Evolutionary conservation across 2,113 vertebrate genomes (phyloP), one percentile per base, ranked within the genome.

Genomic region (Dolichallabes microphthalmus): DNA sequence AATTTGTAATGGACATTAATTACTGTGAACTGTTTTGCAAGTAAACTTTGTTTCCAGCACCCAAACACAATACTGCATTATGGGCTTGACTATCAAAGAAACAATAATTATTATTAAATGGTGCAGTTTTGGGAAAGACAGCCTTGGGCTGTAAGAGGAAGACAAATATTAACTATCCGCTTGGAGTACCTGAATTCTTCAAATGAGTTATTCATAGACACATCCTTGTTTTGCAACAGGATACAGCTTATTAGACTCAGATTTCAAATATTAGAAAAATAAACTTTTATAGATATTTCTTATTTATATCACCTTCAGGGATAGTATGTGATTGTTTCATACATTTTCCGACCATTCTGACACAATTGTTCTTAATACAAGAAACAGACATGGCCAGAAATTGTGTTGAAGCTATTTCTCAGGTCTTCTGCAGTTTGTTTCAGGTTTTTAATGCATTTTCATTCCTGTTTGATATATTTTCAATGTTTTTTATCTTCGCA

Each of bases 21-120:
- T 45, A 45, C 3, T 20, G 68, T 4, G 39, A 71, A 71, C 4
- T 71, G 68, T 3, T 4, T 13, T 14, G 11, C 20, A 6, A 25
- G 22, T 71, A 22, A 13, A 73, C 25, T 74, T 10, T 45, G 32
- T 61, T 52, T 76, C 17, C n/a, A 69, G 53, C 39, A n/a, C 71
- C 14, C 17, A 80, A 68, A 80, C 58, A 22, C 35, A 71, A 39
- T 80, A 82, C 77, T 25, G 80, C n/a, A 60, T 9, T 45, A 30
- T 60, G 57, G n/a, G 20, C 1, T 25, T 35, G 9, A 9, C 50
- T 1, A 10, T 74, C 22, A 57, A 12, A 73, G 27, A 69, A n/a
- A 27, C 35, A 83, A 15, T 84, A 12, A 52, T 74, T 8, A 50
- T 61, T 12, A 63, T 75, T 61, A 64, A 39, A 61, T 76, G 39